Evolutionary conservation across 1,140 invertebrate genomes (phyloP).

Genomic region (Brachionus asplanchnoidis): DNA sequence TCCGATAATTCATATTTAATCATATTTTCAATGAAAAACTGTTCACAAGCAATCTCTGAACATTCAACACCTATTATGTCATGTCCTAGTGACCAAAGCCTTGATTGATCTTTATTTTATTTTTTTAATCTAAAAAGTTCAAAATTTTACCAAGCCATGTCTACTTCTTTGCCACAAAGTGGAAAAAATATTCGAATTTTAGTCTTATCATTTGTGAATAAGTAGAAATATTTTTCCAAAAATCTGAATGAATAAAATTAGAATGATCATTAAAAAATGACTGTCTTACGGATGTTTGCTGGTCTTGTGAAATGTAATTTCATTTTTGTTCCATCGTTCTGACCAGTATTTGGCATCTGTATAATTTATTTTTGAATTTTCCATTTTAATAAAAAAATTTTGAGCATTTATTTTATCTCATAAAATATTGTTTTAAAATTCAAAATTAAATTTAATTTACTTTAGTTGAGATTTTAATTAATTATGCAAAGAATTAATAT

Average conservation of each 20-base stretch:
- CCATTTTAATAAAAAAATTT: background rate
- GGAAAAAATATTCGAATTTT: conserved; percentile 32
- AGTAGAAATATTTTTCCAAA: conserved; percentile 8
- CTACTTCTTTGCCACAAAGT: conserved; percentile 32
- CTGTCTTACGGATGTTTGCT: background rate
- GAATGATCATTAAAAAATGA: background rate
- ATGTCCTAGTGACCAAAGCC: conserved; percentile 25
- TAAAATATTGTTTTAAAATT: background rate
- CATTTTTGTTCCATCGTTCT: background rate
- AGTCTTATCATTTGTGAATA: background rate
- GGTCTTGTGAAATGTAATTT: conserved; percentile 2
- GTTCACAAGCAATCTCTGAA: background rate
- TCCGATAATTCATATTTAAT: background rate
- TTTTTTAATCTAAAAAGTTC: background rate
- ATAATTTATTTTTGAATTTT: background rate
- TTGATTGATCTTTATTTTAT: background rate
- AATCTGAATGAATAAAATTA: background rate
- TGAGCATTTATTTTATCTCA: background rate
- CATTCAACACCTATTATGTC: conserved; percentile 22
- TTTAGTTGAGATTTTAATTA: background rate
- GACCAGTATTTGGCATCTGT: background rate
- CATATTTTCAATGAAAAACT: conserved; percentile 13
- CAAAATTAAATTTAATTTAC: too few relatives aligned
- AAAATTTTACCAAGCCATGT: conserved; percentile 36
- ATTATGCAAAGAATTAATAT: background rate